Percentiles rank a stretch among this genome's conserved stretches.
These are phyloP conservation scores for Bombus sibiricus DNA, from an alignment of 1,140 invertebrate species.

Conservation along the genomic window DNA sequence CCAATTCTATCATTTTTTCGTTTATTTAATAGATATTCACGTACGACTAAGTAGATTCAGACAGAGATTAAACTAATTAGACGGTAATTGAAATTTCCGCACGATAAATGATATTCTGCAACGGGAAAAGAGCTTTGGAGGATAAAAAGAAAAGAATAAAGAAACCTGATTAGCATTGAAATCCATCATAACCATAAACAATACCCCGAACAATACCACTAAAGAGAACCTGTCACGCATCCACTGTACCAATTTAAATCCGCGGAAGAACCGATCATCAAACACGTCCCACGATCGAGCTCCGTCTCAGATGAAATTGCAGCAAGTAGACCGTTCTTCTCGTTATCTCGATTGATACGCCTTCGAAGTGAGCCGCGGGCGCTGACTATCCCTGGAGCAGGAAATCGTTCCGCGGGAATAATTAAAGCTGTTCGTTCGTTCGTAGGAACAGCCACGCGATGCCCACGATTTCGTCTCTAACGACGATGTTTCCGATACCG, in stretches of 20 bases:
- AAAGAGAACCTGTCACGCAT: background rate
- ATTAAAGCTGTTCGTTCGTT: conserved; percentile 13
- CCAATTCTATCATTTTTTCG: no score
- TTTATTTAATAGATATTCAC: background rate
- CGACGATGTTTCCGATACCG: conserved; percentile 32
- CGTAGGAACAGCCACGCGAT: background rate
- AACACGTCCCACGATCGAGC: background rate
- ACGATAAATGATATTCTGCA: background rate
- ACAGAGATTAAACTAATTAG: background rate
- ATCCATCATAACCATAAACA: background rate
- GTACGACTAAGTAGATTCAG: background rate
- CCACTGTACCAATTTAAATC: background rate
- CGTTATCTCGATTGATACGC: background rate
- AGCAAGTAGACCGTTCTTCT: background rate
- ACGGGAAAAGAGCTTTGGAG: background rate
- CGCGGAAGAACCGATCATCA: background rate
- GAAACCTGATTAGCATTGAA: no score
- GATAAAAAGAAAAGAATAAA: background rate
- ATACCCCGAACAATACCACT: background rate
- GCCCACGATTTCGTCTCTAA: conserved; percentile 11
- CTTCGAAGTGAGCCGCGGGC: background rate
- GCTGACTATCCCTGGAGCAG: background rate
- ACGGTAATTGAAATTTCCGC: background rate
- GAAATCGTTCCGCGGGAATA: conserved; percentile 34
- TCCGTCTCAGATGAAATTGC: background rate